Evolutionary conservation across 2,797 vertebrate species (phyloP).

Genomic region (Myioborus miniatus): DNA sequence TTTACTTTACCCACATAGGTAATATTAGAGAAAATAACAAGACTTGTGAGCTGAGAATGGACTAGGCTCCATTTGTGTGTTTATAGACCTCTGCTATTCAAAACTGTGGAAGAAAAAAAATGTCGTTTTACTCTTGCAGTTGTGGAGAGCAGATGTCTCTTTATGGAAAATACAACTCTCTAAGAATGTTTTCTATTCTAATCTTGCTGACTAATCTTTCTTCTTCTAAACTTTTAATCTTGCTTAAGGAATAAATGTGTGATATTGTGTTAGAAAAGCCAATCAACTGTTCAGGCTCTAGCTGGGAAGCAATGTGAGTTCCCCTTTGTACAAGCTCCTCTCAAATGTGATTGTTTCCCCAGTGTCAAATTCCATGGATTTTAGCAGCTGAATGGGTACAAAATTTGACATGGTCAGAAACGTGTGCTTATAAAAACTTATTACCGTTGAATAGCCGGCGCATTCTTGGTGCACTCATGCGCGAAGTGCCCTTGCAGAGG

Average conservation of each 20-base stretch:
- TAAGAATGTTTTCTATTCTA: slow-evolving; percentile 14
- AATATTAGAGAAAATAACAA: not conserved
- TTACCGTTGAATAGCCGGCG: slow-evolving; percentile 28
- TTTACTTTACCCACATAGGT: not conserved
- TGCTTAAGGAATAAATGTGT: slow-evolving; percentile 33
- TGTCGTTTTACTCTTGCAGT: not conserved
- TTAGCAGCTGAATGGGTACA: slow-evolving; percentile 45
- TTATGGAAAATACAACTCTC: not conserved
- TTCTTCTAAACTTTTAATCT: slow-evolving; percentile 44
- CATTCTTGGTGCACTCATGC: slow-evolving; percentile 71
- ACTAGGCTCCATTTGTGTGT: no score
- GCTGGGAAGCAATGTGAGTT: slow-evolving; percentile 17
- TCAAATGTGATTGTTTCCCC: slow-evolving; percentile 12
- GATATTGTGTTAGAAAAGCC: slow-evolving; percentile 37
- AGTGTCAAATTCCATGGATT: slow-evolving; percentile 54
- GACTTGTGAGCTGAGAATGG: not conserved
- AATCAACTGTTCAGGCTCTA: not conserved
- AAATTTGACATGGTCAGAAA: slow-evolving; percentile 54
- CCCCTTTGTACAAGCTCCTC: not conserved
- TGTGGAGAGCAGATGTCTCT: not conserved
- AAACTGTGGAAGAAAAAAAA: not conserved
- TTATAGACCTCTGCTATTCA: not conserved
- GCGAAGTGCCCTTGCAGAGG: not conserved
- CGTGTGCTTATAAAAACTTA: slow-evolving; percentile 42
- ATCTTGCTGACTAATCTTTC: slow-evolving; percentile 46